A percentile compares a stretch with the other conserved stretches of the same genome.
These are phyloP conservation scores for Calyptomena viridis DNA, from an alignment of 2,113 vertebrate genomes.

Conservation along the genomic window DNA sequence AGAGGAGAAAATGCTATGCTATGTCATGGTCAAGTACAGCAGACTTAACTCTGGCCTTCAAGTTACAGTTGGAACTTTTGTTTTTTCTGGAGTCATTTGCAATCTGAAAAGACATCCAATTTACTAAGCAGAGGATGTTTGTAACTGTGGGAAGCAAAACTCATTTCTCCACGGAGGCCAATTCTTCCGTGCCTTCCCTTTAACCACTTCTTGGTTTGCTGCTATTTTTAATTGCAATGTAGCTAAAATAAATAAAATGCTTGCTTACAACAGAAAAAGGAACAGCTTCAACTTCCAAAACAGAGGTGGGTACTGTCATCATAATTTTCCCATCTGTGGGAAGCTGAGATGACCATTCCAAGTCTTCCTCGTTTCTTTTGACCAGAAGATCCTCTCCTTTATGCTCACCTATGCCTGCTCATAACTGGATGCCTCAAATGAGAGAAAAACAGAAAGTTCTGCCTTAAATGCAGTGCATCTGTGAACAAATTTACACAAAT, in stretches of 20 bases:
- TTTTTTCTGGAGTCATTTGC: slow-evolving; percentile 1
- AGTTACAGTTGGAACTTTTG: not conserved
- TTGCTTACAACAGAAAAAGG: not conserved
- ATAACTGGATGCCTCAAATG: not conserved
- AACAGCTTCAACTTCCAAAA: not conserved
- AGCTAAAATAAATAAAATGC: slow-evolving; percentile 27
- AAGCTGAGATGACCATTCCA: not conserved
- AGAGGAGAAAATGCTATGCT: not conserved
- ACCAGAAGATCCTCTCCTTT: not conserved
- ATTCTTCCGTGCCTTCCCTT: not conserved
- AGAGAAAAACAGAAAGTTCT: not conserved
- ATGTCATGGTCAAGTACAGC: not conserved
- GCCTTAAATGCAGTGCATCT: not conserved
- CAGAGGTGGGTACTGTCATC: not conserved
- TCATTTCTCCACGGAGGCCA: not conserved
- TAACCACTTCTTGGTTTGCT: slow-evolving; percentile 25
- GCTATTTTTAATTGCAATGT: slow-evolving; percentile 28
- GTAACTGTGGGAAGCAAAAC: slow-evolving; percentile 21
- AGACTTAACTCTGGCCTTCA: not conserved
- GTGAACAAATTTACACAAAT: not conserved
- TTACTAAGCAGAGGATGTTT: not conserved
- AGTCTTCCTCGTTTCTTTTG: not conserved
- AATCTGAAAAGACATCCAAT: not conserved
- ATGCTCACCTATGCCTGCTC: not conserved
- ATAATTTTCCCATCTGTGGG: not conserved